Percentiles rank a stretch among this genome's conserved stretches.
phyloP scores from a whole-genome alignment of 2,888 invertebrate species.

The Anaspis maculata region DNA sequence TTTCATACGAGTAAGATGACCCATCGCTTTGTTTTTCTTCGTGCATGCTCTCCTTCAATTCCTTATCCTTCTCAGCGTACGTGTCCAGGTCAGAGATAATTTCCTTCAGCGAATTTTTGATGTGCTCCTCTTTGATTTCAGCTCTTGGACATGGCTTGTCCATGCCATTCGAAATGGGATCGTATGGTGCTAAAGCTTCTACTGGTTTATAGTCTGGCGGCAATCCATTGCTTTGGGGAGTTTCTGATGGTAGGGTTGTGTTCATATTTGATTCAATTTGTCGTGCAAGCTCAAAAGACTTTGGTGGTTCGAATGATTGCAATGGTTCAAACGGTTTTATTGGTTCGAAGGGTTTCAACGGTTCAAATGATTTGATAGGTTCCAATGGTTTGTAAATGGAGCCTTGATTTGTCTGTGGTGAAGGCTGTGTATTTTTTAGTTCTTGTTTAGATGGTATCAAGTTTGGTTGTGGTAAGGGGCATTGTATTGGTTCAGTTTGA shows the following conservation, averaged over 20 bases:
- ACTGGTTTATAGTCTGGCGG: constrained; percentile 20
- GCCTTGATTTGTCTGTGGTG: constrained; percentile 2
- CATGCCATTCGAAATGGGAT: constrained; percentile 6
- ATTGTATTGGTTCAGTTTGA: not conserved
- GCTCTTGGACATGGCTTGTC: not conserved
- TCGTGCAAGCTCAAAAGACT: constrained; percentile 35
- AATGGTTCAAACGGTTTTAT: constrained; percentile 34
- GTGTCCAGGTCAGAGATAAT: constrained; percentile 54
- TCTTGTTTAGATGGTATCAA: not conserved
- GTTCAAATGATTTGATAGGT: constrained; percentile 26
- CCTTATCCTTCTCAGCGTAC: constrained; percentile 45
- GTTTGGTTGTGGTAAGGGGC: not conserved
- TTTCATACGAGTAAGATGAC: constrained; percentile 16
- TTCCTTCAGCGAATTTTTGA: constrained; percentile 50
- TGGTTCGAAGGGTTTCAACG: constrained; percentile 31
- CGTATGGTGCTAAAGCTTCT: constrained; percentile 19
- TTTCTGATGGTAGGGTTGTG: constrained; percentile 3
- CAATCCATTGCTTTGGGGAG: not conserved
- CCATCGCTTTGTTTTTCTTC: constrained; percentile 4
- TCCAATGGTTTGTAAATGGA: constrained; percentile 23
- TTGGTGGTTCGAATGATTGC: constrained; percentile 33
- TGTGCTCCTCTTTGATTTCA: constrained; percentile 47
- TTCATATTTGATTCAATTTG: constrained; percentile 20
- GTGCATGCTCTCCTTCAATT: constrained; percentile 21
- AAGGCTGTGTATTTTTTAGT: not conserved